These are phyloP conservation scores for Drosophila subquinaria DNA, from an alignment of 2,888 invertebrate genomes.

Conservation along the genomic window DNA sequence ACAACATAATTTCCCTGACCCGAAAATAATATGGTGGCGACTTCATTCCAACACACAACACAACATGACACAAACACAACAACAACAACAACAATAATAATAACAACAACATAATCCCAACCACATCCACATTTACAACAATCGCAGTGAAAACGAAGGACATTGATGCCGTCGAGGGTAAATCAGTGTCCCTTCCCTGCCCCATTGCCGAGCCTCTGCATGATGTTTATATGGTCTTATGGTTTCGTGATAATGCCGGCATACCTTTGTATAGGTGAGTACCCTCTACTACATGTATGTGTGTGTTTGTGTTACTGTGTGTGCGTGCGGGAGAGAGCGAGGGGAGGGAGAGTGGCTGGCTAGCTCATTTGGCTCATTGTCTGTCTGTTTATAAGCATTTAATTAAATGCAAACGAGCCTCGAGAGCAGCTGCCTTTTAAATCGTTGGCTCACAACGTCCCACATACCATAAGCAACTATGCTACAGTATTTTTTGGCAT, in stretches of 20 bases:
- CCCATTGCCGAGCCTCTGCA: constrained; percentile 94
- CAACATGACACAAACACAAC: constrained; percentile 26
- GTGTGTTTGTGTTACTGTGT: constrained; percentile 15
- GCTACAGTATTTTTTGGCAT: constrained; percentile 35
- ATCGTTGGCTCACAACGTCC: constrained; percentile 47
- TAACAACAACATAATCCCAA: constrained; percentile 26
- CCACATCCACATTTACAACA: constrained; percentile 51
- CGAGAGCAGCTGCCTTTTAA: constrained; percentile 68
- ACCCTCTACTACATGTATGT: constrained; percentile 9
- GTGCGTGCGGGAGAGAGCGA: not conserved
- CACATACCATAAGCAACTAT: constrained; percentile 41
- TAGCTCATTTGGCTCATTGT: constrained; percentile 57
- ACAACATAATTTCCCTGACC: constrained; percentile 73
- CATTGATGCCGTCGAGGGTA: constrained; percentile 95
- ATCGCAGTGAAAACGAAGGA: constrained; percentile 90
- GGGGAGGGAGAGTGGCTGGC: not conserved
- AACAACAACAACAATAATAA: constrained; percentile 33
- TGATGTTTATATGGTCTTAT: constrained; percentile 96
- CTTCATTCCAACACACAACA: too few relatives aligned
- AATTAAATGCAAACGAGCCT: constrained; percentile 77
- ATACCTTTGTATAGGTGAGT: constrained; percentile 94
- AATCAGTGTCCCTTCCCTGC: constrained; percentile 94
- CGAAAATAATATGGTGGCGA: constrained; percentile 53
- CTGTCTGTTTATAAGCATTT: constrained; percentile 65
- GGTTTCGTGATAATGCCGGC: constrained; percentile 95